Evolutionary conservation across 2,888 invertebrate species (phyloP).

Genomic region (Mesorhabditis spiculigera): DNA sequence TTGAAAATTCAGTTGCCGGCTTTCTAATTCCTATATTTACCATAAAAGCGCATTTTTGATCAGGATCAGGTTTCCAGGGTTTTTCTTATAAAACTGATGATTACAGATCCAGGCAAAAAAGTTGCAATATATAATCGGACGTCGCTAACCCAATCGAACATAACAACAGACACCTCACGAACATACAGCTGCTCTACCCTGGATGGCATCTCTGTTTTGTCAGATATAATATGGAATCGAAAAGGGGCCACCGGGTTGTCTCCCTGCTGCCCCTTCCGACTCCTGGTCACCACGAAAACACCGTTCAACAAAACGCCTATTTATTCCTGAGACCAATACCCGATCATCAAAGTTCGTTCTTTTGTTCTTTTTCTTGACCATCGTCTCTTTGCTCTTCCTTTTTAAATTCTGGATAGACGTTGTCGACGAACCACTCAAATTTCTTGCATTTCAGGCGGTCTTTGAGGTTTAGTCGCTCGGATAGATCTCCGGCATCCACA

Average conservation of each 20-base stretch:
- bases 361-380: not conserved
- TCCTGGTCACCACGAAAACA: not conserved
- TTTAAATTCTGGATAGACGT: slow-evolving; percentile 76
- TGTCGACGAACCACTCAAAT: slow-evolving; percentile 83
- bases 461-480: slow-evolving; percentile 72
- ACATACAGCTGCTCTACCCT: no score
- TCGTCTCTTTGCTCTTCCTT: slow-evolving; percentile 1
- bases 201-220: not conserved
- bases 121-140: not conserved
- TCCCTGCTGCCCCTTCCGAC: not conserved
- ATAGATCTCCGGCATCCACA: slow-evolving; percentile 74
- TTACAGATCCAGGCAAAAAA: not conserved
- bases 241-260: not conserved
- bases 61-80: no score
- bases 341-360: no score
- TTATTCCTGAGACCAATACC: no score
- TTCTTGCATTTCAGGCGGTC: slow-evolving; percentile 74
- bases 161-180: no score
- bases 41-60: not conserved
- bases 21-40: not conserved
- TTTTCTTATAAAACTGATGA: not conserved
- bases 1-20: not conserved
- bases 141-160: no score
- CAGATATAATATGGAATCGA: not conserved
- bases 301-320: no score